phyloP scores from a whole-genome alignment of 53 echinoderm and acorn worm species.

The Astropecten irregularis region DNA sequence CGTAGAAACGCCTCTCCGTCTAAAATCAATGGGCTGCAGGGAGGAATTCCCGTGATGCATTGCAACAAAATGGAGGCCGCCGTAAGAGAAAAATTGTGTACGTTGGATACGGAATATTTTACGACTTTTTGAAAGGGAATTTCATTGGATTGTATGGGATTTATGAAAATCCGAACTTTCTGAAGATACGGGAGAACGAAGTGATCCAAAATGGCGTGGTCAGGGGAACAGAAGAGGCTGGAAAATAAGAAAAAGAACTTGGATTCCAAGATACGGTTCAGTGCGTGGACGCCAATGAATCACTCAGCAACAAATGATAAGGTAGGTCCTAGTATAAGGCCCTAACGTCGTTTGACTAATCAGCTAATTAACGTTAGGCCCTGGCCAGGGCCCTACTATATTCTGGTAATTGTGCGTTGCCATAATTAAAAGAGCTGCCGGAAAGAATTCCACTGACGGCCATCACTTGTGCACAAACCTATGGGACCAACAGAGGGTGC shows the following conservation, averaged over 20 bases:
- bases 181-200: not conserved
- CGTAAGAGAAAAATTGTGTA: slow-evolving; percentile 5
- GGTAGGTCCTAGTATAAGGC: no score
- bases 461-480: no score
- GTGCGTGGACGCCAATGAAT: slow-evolving; percentile 96
- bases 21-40: slow-evolving; percentile 38
- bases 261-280: slow-evolving; percentile 87
- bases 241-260: slow-evolving; percentile 89
- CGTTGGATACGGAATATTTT: slow-evolving; percentile 28
- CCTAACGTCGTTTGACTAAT: no score
- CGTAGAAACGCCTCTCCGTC: not conserved
- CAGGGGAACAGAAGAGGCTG: slow-evolving; percentile 85
- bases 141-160: no score
- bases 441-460: no score
- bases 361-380: no score
- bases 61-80: not conserved
- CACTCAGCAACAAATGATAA: slow-evolving; percentile 90
- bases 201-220: slow-evolving; percentile 87
- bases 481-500: no score
- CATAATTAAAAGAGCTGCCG: no score
- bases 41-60: slow-evolving; percentile 23
- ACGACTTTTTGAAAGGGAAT: not conserved
- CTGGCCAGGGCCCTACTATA: no score
- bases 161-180: no score
- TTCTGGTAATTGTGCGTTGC: no score